Conservation (phyloP, 1,140 invertebrate species). For the Drosophila seguyi region DNA sequence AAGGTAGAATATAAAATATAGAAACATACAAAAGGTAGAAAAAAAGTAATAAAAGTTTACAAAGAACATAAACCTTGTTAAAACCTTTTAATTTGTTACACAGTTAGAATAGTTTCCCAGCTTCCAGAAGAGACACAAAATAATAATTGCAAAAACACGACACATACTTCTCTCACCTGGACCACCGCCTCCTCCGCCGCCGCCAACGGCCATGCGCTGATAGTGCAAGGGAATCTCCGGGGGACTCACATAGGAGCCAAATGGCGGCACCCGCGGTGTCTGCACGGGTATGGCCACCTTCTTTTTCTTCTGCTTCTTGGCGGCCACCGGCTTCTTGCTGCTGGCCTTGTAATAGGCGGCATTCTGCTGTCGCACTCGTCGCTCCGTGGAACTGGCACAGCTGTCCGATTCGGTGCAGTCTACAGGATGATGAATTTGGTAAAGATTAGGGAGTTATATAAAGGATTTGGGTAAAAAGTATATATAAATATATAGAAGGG, state of each 20-base stretch:
- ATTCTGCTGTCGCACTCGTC: slow-evolving; percentile 88
- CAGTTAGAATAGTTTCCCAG: not conserved
- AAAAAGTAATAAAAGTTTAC: too few relatives aligned
- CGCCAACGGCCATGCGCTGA: slow-evolving; percentile 72
- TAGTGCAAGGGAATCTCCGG: slow-evolving; percentile 84
- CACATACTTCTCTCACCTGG: slow-evolving; percentile 83
- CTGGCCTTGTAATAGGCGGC: slow-evolving; percentile 88
- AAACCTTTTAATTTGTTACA: not conserved
- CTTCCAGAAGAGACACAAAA: not conserved
- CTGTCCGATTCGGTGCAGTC: slow-evolving; percentile 95
- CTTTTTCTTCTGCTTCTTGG: slow-evolving; percentile 92
- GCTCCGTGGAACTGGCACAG: slow-evolving; percentile 89
- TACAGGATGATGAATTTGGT: slow-evolving; percentile 71
- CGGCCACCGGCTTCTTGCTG: slow-evolving; percentile 90
- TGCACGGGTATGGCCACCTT: slow-evolving; percentile 92
- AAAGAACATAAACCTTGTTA: not conserved
- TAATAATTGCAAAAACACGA: slow-evolving; percentile 83
- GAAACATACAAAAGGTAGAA: not conserved
- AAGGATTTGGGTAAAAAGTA: too few relatives aligned
- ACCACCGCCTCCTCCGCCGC: slow-evolving; percentile 37
- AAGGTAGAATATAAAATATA: not conserved
- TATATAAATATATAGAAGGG: too few relatives aligned
- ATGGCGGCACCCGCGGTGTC: slow-evolving; percentile 93
- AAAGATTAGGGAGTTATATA: too few relatives aligned
- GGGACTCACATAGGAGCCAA: slow-evolving; percentile 84